Evolutionary conservation across 2,888 invertebrate genomes (phyloP), one percentile per base, ranked within the genome.

Genomic region (Cryptus viduatorius): DNA sequence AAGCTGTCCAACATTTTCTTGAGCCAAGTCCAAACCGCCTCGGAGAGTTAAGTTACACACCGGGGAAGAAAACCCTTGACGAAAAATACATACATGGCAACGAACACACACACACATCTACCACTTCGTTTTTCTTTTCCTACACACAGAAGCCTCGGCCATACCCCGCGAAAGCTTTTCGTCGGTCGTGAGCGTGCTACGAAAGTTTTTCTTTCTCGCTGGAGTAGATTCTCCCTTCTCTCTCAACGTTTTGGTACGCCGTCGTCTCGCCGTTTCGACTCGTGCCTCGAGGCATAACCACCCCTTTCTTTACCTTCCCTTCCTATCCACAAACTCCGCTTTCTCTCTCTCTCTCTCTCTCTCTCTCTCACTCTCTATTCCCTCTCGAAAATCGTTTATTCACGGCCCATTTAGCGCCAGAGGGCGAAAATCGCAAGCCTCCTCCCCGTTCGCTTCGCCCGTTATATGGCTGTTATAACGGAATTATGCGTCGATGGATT

Each of bases 361-460:
- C 50, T 59, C 61, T 24, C 69, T 53, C 65, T 68, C 24, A 1
- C 24, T 24, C 24, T 24, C 24, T 24, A 24, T 24, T 24, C 1
- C 24, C 50, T 59, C 48, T 53, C 79, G 61, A 71, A 80, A 80
- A 84, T 83, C 86, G 68, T 84, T 82, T 84, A 79, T 86, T 86
- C 71, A 79, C 82, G 73, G 73, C 44, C 82, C 84, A 86, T 86
- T 86, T 80, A 76, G 59, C 75, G 53, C 44, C 67, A 56, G 82
- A 73, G 44, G 53, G 53, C 50, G 59, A 81, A 77, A 82, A 84
- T 77, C 50, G 61, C 73, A 84, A 64, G 50, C 48, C 67, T 29
- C 50, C 24, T 37, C 50, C 14, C 48, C 12, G 12, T 12, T 31
- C 61, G 2, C n/a, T 68, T 44, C 29, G 59, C 56, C 64, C 44